phyloP scores from a whole-genome alignment of 2,797 vertebrate genomes.

The Echeneis naucrates region DNA sequence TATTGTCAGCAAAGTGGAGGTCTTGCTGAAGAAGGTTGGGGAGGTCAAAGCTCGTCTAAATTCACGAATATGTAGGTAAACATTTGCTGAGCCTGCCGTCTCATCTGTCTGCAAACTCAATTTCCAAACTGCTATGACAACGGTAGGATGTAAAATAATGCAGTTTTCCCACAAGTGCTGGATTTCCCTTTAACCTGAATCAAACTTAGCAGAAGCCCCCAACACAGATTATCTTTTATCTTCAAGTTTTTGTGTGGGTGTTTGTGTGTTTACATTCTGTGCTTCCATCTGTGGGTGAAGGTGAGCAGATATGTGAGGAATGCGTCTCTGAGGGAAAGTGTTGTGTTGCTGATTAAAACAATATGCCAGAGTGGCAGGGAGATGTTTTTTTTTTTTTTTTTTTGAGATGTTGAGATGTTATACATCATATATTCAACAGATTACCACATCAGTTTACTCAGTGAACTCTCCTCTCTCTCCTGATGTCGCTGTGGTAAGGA shows the following conservation, averaged over 20 bases:
- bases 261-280: background rate
- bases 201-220: constrained; percentile 44
- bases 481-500: constrained; percentile 38
- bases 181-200: constrained; percentile 46
- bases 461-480: constrained; percentile 50
- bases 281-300: background rate
- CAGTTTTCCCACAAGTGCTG: constrained; percentile 38
- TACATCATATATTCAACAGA: constrained; percentile 33
- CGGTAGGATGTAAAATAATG: constrained; percentile 61
- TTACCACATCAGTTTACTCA: constrained; percentile 39
- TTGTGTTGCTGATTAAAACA: constrained; percentile 44
- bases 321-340: constrained; percentile 22
- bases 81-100: constrained; percentile 8
- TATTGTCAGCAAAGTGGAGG: constrained; percentile 11
- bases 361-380: constrained; percentile 35
- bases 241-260: background rate
- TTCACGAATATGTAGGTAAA: constrained; percentile 36
- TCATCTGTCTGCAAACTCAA: constrained; percentile 30
- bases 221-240: constrained; percentile 29
- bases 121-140: constrained; percentile 30
- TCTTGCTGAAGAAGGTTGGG: constrained; percentile 10
- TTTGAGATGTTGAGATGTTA: too few relatives aligned
- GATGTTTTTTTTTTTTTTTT: background rate
- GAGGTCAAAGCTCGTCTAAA: constrained; percentile 11
- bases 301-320: background rate